Percentiles rank a stretch among this genome's conserved stretches.
Conservation (phyloP, 1,140 invertebrate species). For the Antheraea pernyi region DNA sequence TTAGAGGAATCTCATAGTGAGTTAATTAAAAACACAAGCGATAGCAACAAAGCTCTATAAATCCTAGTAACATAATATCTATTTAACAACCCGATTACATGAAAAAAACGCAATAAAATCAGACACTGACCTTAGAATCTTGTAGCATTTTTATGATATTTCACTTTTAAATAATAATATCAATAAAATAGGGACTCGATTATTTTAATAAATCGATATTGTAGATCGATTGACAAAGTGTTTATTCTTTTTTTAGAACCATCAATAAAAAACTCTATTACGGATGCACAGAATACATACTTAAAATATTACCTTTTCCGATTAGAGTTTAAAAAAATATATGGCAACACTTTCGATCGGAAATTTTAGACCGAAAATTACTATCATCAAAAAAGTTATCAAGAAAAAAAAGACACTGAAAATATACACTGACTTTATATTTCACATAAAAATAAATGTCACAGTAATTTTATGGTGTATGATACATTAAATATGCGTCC, state of each 20-base stretch:
- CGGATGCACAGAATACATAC: too few species aligned
- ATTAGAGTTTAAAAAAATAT: too few species aligned
- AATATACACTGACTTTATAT: constrained; percentile 72
- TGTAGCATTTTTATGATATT: neutral
- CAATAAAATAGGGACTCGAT: neutral
- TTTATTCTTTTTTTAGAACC: too few species aligned
- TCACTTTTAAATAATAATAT: neutral
- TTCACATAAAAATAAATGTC: constrained; percentile 69
- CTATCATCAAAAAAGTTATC: neutral
- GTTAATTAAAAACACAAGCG: neutral
- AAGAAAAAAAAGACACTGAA: constrained; percentile 54
- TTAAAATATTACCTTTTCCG: too few species aligned
- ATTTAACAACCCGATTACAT: neutral
- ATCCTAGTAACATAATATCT: neutral
- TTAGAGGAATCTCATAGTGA: neutral
- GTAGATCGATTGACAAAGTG: too few species aligned
- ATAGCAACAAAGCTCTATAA: neutral
- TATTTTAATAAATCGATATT: neutral
- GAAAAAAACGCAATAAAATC: constrained; percentile 27
- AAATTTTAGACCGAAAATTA: neutral
- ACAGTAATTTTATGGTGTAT: constrained; percentile 29
- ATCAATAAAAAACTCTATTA: too few species aligned
- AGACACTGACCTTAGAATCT: constrained; percentile 44
- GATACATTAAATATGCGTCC: constrained; percentile 40
- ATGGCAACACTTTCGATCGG: neutral